Evolutionary conservation across 2,113 vertebrate genomes (phyloP), one percentile per base, ranked within the genome.

Genomic region (Delphinus delphis): DNA sequence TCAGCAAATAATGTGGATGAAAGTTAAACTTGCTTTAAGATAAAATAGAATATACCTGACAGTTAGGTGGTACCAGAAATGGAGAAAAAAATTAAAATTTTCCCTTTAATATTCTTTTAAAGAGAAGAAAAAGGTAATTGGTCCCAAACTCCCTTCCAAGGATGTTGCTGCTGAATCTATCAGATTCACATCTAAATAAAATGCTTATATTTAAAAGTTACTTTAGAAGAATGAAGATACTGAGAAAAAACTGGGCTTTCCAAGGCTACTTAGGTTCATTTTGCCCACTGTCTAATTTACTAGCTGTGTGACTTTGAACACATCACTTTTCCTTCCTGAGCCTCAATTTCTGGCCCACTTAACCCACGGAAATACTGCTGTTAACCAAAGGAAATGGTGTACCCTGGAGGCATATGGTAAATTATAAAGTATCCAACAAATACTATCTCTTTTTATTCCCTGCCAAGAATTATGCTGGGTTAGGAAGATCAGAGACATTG

Each of bases 21-120:
- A 96, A 88, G 36, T 18, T 70, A 89, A 50, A 73, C 18, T 38
- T 38, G 26, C 62, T 94, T 92, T 71, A n/a, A 71, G 47, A 82
- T 44, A 55, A 96, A 88, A 58, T 8, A 65, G 20, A 94, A 92
- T 38, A 0, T 25, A 95, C 88, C 58, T 96, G 85, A 92, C 93
- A 95, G 18, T 33, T 62, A 62, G 47, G 20, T 58, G 58, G 31
- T 15, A 25, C 60, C 26, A 55, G 25, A 74, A 90, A 89, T 25
- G 6, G 65, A 70, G 88, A 68, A 50, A 60, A 36, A 89, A 76
- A 26, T 38, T 8, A 80, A 60, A 68, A 26, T 0, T 81, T 67
- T 81, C 53, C 44, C 85, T 62, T 74, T 18, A 74, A 53, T 58
- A 44, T 36, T 60, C 14, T 70, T 91, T 60, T 63, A 81, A 73